A percentile compares a stretch with the other conserved stretches of the same genome.
Evolutionary conservation across 2,797 vertebrate species (phyloP).

Genomic region (Mormyrops attenuatus): DNA sequence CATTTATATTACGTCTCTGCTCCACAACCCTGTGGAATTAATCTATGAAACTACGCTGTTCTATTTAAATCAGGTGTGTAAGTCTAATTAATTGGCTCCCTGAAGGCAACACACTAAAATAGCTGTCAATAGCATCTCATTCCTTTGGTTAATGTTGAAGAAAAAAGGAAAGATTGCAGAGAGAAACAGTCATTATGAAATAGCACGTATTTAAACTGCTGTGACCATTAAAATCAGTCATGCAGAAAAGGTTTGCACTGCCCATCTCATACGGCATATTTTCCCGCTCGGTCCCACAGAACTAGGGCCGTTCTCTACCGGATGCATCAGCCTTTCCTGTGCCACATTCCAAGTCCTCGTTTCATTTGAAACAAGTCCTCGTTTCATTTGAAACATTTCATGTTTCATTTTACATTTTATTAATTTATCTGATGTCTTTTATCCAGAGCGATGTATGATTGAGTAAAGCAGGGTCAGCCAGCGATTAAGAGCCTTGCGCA

Average conservation of each 20-base stretch:
- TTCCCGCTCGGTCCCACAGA: background rate
- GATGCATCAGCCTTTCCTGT: background rate
- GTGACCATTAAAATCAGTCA: slow-evolving; percentile 18
- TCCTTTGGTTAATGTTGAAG: slow-evolving; percentile 14
- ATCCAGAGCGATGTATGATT: background rate
- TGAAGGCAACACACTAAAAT: slow-evolving; percentile 11
- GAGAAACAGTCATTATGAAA: slow-evolving; percentile 19
- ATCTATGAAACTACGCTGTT: background rate
- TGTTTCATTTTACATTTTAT: background rate
- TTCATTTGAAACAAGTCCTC: background rate
- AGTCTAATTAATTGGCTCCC: slow-evolving; percentile 18
- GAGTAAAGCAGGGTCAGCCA: background rate
- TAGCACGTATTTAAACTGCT: slow-evolving; percentile 9
- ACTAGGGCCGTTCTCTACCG: background rate
- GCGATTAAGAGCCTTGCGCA: background rate
- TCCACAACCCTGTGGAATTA: background rate
- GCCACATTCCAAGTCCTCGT: background rate
- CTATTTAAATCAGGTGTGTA: slow-evolving; percentile 13
- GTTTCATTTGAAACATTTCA: background rate
- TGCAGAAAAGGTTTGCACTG: background rate
- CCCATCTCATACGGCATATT: background rate
- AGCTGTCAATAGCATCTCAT: slow-evolving; percentile 17
- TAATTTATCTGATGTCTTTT: background rate
- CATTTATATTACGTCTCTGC: background rate
- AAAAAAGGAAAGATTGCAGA: background rate